These are phyloP conservation scores for Rhyzopertha dominica DNA, from an alignment of 1,140 invertebrate genomes.

Conservation along the genomic window DNA sequence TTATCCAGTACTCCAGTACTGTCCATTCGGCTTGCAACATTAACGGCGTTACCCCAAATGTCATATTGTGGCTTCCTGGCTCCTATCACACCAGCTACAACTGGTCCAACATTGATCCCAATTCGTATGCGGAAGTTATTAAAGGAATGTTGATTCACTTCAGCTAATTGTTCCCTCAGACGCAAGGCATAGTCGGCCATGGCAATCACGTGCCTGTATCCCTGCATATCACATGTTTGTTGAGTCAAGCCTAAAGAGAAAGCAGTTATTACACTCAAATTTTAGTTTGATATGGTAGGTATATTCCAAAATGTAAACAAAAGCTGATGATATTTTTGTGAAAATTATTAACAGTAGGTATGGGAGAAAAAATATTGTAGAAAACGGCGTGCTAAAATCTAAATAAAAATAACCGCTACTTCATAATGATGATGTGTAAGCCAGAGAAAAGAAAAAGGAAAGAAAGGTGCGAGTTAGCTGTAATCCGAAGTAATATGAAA, in stretches of 20 bases:
- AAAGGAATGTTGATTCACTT: slow-evolving; percentile 95
- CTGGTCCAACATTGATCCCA: slow-evolving; percentile 90
- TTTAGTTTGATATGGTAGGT: too few species aligned
- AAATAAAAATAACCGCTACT: too few species aligned
- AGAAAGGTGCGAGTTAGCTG: too few species aligned
- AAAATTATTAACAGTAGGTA: too few species aligned
- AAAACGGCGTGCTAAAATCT: too few species aligned
- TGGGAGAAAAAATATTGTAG: too few species aligned
- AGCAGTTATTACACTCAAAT: too few species aligned
- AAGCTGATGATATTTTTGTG: too few species aligned
- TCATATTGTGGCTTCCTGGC: slow-evolving; percentile 89
- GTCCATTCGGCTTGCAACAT: slow-evolving; percentile 87
- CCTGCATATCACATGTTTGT: slow-evolving; percentile 70
- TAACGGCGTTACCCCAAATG: slow-evolving; percentile 93
- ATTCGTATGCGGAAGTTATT: slow-evolving; percentile 94
- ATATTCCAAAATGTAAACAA: too few species aligned
- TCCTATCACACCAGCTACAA: slow-evolving; percentile 94
- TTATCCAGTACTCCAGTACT: slow-evolving; percentile 76
- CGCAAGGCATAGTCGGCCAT: slow-evolving; percentile 90
- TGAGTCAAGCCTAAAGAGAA: slow-evolving; percentile 63
- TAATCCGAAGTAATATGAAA: too few species aligned
- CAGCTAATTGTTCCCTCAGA: slow-evolving; percentile 77
- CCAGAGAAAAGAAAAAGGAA: too few species aligned
- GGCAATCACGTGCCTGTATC: slow-evolving; percentile 74
- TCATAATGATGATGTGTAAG: too few species aligned